Evolutionary conservation across 1,140 invertebrate genomes (phyloP), one percentile per base, ranked within the genome.

Genomic region (Pseudomyrmex dendroicus): DNA sequence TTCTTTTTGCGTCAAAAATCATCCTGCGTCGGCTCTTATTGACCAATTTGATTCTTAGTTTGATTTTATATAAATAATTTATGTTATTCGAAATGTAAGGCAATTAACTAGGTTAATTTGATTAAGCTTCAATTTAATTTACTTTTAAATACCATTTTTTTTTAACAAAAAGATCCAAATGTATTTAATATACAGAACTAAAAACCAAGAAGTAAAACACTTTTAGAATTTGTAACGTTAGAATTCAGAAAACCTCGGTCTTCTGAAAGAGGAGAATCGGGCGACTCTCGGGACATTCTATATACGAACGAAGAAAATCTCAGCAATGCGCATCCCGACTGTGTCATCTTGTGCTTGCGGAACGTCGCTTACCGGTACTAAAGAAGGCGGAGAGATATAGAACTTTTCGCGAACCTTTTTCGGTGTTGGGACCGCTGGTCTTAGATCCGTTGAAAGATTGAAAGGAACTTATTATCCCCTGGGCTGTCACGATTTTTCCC

Each of bases 401-500:
- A 78, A 68, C 64, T 59, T 78, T 57, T 56, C 17, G 20, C 52
- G 15, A 78, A 68, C 17, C 35, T 77, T 35, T 35, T 68, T 66
- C 17, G 17, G 13, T 57, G 17, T 77, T 77, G 50, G 64, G 17
- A 3, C 13, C 15, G 15, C 15, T 48, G 35, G 20, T 68, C 52
- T 78, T 78, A 78, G 44, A 78, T 70, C 44, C n/a, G 2, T 78
- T 3, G 54, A 78, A 46, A 70, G 20, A 78, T 78, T 70, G 44
- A 25, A 70, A 59, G 35, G 2, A 48, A 57, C 74, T 25, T 78
- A 57, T 15, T 8, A 70, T 70, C 64, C 25, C 13, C 56, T 57
- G 35, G 52, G 15, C 20, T 78, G 76, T 70, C 74, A 57, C 63
- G 35, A 68, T 68, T 78, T 78, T 70, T 78, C 54, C 54, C 10